Base-by-base conservation (phyloP, 1,140 invertebrate genomes). In the Pemphigus obesinymphae region DNA sequence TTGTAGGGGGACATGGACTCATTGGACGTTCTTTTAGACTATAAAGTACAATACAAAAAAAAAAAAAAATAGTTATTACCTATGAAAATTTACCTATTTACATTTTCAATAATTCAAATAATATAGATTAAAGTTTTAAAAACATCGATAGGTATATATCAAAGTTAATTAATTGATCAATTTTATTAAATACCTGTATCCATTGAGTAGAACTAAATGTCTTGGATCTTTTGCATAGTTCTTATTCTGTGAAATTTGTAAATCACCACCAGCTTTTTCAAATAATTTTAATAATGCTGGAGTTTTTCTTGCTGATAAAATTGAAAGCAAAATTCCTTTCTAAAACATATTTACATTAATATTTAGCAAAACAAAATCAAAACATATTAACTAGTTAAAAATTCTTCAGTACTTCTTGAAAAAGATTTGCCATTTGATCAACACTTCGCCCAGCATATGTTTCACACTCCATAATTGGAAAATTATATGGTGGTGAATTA, bases 401-500 rank as follows among this genome's bases (percentile, higher is more conserved):
- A 66, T 45, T n/a, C n/a, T n/a, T n/a, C 29, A 73, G 50, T 87
- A 92, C 92, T 87, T 95, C 92, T 85, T 90, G 89, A 86, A 96
- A 91, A 76, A 93, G 85, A 3, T 87, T 85, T 10, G 93, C 93
- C 37, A 96, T 85, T 85, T 95, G 92, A 75, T 96, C 95, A 68
- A 91, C 89, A 50, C 90, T 91, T 84, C 92, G 90, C 58, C 93
- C 92, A 82, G 89, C 87, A 88, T 92, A 96, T 37, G 89, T 88
- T 84, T 90, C 90, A 31, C 91, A 92, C 87, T 97, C 96, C 86
- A 91, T 91, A 31, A 95, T 94, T 31, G 93, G 92, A 82, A 95
- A 90, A 72, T 92, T 90, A 87, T 97, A 98, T 0, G 96, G 96
- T 10, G 95, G 93, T n/a, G 96, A 97, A 87, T 96, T 97, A 86